A percentile compares a stretch with the other conserved stretches of the same genome.
Conservation (phyloP, 2,797 vertebrate genomes). For the Neopelma chrysocephalum region DNA sequence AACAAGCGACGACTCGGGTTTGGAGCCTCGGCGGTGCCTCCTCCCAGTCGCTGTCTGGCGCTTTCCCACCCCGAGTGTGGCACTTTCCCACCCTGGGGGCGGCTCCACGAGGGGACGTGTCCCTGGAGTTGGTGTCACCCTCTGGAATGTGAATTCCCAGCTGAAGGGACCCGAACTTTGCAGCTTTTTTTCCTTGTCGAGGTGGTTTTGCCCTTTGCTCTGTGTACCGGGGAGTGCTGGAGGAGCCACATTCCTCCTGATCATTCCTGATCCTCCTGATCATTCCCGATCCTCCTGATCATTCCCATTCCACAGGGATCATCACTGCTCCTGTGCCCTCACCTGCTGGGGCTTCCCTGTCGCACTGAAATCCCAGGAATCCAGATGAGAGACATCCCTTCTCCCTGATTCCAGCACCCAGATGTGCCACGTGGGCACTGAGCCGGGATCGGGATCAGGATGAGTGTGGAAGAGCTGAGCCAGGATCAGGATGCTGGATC, state of each 20-base stretch:
- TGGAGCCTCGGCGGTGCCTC: background rate
- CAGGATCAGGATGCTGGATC: background rate
- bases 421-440: background rate
- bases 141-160: background rate
- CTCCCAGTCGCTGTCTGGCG: background rate
- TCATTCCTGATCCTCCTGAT: no score
- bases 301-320: background rate
- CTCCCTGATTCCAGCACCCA: no score
- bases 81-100: no score
- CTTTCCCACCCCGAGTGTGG: no score
- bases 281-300: no score
- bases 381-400: fast-evolving
- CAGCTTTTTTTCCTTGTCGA: fast-evolving
- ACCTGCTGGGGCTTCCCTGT: background rate
- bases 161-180: background rate
- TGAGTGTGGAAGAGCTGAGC: fast-evolving
- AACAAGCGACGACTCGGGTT: fast-evolving
- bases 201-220: background rate
- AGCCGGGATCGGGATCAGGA: background rate
- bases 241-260: no score
- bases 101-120: background rate
- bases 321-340: background rate
- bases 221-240: background rate
- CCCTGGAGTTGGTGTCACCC: background rate
- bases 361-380: background rate